Evolutionary conservation across 2,797 vertebrate genomes (phyloP), one percentile per base, ranked within the genome.

Genomic region (Eidolon dupreanum): DNA sequence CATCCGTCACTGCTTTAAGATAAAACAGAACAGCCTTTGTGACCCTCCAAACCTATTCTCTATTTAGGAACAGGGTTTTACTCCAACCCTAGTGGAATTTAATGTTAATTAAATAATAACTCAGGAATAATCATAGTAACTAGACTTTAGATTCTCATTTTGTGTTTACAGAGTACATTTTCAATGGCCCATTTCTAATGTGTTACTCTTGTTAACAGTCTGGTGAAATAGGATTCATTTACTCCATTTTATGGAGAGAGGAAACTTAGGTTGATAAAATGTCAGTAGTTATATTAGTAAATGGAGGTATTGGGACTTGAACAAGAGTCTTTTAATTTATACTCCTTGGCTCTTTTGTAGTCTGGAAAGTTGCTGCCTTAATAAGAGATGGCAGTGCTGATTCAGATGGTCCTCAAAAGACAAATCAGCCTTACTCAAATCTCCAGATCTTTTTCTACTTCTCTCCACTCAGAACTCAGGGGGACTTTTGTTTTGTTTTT

Each of bases 1-100:
- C 65, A 68, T 81, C 38, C 81, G 55, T 63, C 75, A 36, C 24
- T 78, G 31, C 70, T 84, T 66, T 61, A 53, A 71, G 46, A 36
- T 93, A 43, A 4, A 55, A 28, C 51, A 71, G 31, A 65, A 46
- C 8, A 78, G 22, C 63, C 78, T 95, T 88, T 66, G 33, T 82
- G 85, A 78, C 33, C 43, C 31, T 73, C 15, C 28, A 74, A 43
- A 68, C 22, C 7, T 73, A 6, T 81, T 19, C 31, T 28, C 31
- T 65, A 5, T 81, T 90, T 91, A 75, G 55, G 66, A 84, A 66
- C 31, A 77, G 57, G 66, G 31, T 95, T 95, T 41, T 86, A 28
- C 33, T 75, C 41, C 36, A 12, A 68, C 36, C 36, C 41, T 66
- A 46, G n/a, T 46, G 41, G 26, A 70, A 57, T 92, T 78, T 95